phyloP scores from a whole-genome alignment of 2,113 vertebrate species.

The Nansenia antarctica region DNA sequence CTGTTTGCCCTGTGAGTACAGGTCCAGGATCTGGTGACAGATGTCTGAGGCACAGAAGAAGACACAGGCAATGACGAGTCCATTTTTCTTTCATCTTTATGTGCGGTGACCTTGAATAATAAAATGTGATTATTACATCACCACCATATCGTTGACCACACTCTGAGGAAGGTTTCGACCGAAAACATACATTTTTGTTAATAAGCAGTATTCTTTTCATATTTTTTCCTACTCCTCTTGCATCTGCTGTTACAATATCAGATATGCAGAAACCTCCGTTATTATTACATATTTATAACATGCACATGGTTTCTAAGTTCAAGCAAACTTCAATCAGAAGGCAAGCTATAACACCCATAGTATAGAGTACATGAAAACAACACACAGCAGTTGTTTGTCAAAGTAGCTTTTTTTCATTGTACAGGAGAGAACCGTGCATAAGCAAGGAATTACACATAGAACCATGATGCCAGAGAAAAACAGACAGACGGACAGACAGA shows the following conservation, averaged over 20 bases:
- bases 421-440: background rate
- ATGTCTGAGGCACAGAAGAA: slow-evolving; percentile 78
- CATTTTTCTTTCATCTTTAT: background rate
- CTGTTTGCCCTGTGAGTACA: slow-evolving; percentile 97
- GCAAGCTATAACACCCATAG: background rate
- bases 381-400: background rate
- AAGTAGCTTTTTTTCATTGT: too few species aligned
- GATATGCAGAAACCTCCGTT: too few species aligned
- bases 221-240: too few species aligned
- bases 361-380: too few species aligned
- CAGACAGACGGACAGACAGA: background rate
- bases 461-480: background rate
- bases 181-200: too few species aligned
- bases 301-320: too few species aligned
- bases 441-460: background rate
- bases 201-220: too few species aligned
- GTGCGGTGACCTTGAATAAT: too few species aligned
- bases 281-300: too few species aligned
- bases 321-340: too few species aligned
- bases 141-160: background rate
- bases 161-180: too few species aligned
- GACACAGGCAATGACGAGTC: background rate
- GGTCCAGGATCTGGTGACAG: slow-evolving; percentile 98
- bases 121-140: background rate
- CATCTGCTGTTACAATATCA: too few species aligned